Percentiles rank a stretch among this genome's conserved stretches.
Evolutionary conservation across 2,797 vertebrate genomes (phyloP).

Genomic region (Phrynocephalus vlangalii): DNA sequence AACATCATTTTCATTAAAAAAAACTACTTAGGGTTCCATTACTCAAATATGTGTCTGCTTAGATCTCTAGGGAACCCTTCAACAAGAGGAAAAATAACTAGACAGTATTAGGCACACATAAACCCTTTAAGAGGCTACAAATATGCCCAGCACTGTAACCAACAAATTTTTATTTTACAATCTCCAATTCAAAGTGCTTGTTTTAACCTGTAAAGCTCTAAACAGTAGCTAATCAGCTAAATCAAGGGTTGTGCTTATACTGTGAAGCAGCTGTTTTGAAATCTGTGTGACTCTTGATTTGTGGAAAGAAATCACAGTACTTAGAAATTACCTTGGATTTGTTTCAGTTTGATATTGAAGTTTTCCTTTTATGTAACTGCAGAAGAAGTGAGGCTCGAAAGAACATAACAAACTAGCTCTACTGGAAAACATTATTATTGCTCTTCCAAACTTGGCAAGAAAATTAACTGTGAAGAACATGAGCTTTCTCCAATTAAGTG

Average conservation of each 20-base stretch:
- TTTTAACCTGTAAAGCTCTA: too few species aligned
- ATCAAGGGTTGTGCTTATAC: too few species aligned
- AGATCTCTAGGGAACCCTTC: too few species aligned
- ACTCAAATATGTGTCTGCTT: too few species aligned
- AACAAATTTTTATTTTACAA: background rate
- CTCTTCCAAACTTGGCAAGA: constrained; percentile 39
- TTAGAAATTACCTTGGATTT: constrained; percentile 13
- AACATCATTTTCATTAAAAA: too few species aligned
- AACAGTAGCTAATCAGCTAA: too few species aligned
- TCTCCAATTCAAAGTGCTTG: background rate
- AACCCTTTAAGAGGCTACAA: too few species aligned
- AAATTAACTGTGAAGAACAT: constrained; percentile 15
- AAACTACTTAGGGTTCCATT: too few species aligned
- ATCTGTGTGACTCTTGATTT: constrained; percentile 5
- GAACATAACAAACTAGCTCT: constrained; percentile 19
- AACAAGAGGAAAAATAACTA: too few species aligned
- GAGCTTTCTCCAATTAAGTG: constrained; percentile 24
- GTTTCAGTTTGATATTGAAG: constrained; percentile 23
- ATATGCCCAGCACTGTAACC: too few species aligned
- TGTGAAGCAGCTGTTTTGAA: background rate
- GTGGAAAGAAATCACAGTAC: background rate
- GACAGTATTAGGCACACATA: too few species aligned
- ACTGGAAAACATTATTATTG: constrained; percentile 27
- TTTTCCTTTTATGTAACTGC: constrained; percentile 28
- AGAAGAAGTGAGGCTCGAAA: constrained; percentile 29